A percentile compares a stretch with the other conserved stretches of the same genome.
These are phyloP conservation scores for Chironomus tentans DNA, from an alignment of 2,888 invertebrate genomes.

Conservation along the genomic window DNA sequence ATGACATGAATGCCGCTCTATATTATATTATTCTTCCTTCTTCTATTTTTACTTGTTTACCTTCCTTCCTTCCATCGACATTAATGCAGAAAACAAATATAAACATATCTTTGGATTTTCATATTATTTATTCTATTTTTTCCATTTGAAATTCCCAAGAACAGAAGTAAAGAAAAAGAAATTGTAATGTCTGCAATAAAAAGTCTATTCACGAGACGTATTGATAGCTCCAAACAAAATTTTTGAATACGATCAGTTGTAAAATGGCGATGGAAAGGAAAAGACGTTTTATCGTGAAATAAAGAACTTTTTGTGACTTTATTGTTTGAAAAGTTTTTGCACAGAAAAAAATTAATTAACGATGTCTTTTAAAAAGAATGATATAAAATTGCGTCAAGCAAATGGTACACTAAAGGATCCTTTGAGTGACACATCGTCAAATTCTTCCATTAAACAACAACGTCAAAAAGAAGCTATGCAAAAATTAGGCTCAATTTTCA, in stretches of 20 bases:
- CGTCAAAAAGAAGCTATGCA: constrained; percentile 34
- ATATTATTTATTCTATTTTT: no score
- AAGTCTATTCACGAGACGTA: neutral
- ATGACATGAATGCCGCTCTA: no score
- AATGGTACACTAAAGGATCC: neutral
- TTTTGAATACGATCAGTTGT: constrained; percentile 9
- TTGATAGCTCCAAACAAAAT: neutral
- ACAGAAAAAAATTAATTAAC: neutral
- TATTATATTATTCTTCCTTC: no score
- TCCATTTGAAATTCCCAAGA: no score
- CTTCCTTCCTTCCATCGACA: no score
- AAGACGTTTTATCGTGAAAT: neutral
- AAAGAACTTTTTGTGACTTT: neutral
- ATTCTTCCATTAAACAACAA: neutral
- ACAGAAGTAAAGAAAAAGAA: no score
- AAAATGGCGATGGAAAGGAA: constrained; percentile 17
- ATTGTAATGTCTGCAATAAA: neutral
- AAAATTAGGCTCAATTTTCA: constrained; percentile 45
- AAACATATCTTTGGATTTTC: no score
- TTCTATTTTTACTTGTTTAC: no score
- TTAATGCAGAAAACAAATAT: no score
- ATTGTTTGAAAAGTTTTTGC: no score
- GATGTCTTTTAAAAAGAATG: constrained; percentile 10
- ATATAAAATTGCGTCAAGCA: neutral
- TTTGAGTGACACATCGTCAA: constrained; percentile 11